Base-by-base conservation (phyloP, 1,140 invertebrate species). In the Diachasma alloeum region DNA sequence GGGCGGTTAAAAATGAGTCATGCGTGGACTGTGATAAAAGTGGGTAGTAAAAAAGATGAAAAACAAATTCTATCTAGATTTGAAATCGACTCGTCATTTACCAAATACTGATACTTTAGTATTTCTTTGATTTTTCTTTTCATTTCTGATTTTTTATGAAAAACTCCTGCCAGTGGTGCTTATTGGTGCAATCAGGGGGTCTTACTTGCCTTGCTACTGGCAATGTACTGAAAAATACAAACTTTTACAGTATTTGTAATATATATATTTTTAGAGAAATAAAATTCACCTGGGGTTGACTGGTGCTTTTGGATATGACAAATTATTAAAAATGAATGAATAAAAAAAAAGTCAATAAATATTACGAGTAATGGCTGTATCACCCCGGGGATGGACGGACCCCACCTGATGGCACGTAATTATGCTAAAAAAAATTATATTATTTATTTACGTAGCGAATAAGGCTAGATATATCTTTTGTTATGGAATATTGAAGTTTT, bases 1-100 rank as follows among this genome's bases (percentile, higher is more conserved):
- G 85, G 83, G 81, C 81, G 80, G 82, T 36, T 59, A 63, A 74
- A 74, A 88, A 84, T 80, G 81, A 87, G 87, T 88, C 87, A 88
- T 88, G 87, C 87, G 87, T 88, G 87, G 87, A 87, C 87, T 88
- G 87, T 88, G 87, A 88, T 88, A 88, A 86, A 87, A 79, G 83
- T 86, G 86, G 83, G 82, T 87, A 85, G 83, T 82, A 56, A 80
- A 78, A 79, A 83, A 80, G 80, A 80, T 39, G 71, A 66, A 70
- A 71, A 69, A 79, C 48, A 56, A 74, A 77, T 74, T 69, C 46
- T 75, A 80, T 73, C 56, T 80, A 77, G 75, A 76, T 80, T 74
- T 77, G 56, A 48, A 70, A 56, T 76, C 39, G 48, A 79, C 24
- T 77, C 72, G 75, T 77, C 56, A 77, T 79, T 75, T 66, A 53